Base-by-base conservation (phyloP, 1,140 invertebrate genomes). In the Agrypnia vestita region DNA sequence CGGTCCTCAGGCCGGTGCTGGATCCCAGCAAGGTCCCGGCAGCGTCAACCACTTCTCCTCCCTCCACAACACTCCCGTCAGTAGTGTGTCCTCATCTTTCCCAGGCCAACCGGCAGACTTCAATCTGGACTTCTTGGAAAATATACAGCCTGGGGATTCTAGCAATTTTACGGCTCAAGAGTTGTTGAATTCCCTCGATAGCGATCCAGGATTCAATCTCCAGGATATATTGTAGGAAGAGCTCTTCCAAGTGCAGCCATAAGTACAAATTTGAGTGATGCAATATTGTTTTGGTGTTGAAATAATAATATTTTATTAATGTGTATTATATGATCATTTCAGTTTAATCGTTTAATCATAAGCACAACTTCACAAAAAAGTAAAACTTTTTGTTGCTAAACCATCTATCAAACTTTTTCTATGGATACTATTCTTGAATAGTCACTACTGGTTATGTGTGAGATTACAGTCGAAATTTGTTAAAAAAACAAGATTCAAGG, bases 51-150 rank as follows among this genome's bases (percentile, higher is more conserved):
- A 84, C 55, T 87, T 86, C 84, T 86, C 85, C 74, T 88, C 87
- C 61, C 86, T 86, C 81, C 89, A 86, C 76, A 87, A 84, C 84
- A 86, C 87, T 82, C 86, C 84, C 84, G 90, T 87, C 12, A 88
- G 81, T 80, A 90, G 85, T 84, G 86, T 83, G 81, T 86, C 85
- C 87, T 91, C 88, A 85, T 88, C 88, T 87, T 92, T 91, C 87
- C 86, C 89, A 56, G 90, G 84, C 83, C 92, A 91, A 86, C 86
- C 93, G 0, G 89, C 92, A 19, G 94, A 95, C 85, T 94, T 95
- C 84, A 94, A 92, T 86, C 90, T 95, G 80, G 95, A 96, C 89
- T 94, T 95, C 87, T 88, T 96, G n/a, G 94, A 95, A 84, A 94
- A 94, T 86, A 90, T 95, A 85, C 93, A 93, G 51, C 90, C 93